Evolutionary conservation across 2,113 vertebrate genomes (phyloP).

Genomic region (Gnathonemus longibarbis): DNA sequence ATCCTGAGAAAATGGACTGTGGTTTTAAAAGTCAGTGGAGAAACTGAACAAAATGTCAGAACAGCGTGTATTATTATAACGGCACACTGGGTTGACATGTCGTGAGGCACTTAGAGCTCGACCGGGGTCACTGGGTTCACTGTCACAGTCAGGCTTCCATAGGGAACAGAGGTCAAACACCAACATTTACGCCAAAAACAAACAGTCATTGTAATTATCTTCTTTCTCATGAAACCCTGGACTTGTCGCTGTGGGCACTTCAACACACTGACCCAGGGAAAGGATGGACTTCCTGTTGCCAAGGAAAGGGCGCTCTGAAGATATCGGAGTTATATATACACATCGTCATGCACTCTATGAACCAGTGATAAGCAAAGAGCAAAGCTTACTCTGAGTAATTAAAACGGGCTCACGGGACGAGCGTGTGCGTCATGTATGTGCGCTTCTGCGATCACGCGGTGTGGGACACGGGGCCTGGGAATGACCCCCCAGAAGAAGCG

Average conservation of each 20-base stretch:
- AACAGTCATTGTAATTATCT: not conserved
- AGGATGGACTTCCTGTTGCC: not conserved
- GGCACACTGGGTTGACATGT: not conserved
- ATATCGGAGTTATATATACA: not conserved
- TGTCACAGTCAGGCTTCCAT: not conserved
- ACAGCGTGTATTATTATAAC: not conserved
- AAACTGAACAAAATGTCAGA: not conserved
- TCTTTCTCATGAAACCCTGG: not conserved
- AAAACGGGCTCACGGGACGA: not conserved
- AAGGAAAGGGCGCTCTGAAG: not conserved
- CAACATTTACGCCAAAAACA: not conserved
- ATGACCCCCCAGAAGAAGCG: constrained; percentile 4
- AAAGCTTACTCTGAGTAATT: not conserved
- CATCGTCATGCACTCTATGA: not conserved
- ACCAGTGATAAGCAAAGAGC: not conserved
- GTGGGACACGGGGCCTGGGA: constrained; percentile 29
- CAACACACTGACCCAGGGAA: not conserved
- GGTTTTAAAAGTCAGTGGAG: not conserved
- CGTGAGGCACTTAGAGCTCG: not conserved
- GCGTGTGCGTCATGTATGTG: not conserved
- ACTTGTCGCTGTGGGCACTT: not conserved
- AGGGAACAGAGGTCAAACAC: not conserved
- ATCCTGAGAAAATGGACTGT: not conserved
- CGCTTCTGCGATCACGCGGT: not conserved
- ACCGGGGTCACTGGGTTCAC: not conserved